Evolutionary conservation across 2,113 vertebrate genomes (phyloP).

Genomic region (Pleuronectes platessa): DNA sequence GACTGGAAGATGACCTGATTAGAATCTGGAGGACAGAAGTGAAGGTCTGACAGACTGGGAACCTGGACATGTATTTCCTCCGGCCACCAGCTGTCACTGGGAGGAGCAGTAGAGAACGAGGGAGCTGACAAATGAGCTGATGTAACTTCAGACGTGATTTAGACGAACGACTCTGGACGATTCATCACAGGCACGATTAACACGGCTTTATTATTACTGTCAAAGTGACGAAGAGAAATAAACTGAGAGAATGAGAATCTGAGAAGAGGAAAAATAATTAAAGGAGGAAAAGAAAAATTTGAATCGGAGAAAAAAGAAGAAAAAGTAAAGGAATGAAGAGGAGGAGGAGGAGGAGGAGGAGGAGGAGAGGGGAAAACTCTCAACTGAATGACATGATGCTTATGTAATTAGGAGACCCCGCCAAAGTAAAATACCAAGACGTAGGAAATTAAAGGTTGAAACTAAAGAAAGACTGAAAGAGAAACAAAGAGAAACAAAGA

Average conservation of each 20-base stretch:
- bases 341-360: background rate
- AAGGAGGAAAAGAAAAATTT: background rate
- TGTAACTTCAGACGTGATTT: too few relatives aligned
- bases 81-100: too few relatives aligned
- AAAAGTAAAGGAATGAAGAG: background rate
- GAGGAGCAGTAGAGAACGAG: too few relatives aligned
- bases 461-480: background rate
- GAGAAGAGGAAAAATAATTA: slow-evolving; percentile 5
- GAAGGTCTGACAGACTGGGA: too few relatives aligned
- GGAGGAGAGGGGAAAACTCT: background rate
- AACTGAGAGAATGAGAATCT: background rate
- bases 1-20: too few relatives aligned
- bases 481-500: background rate
- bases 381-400: background rate
- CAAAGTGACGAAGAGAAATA: background rate
- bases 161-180: too few relatives aligned
- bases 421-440: background rate
- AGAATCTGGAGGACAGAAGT: too few relatives aligned
- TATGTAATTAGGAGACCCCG: background rate
- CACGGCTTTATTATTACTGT: slow-evolving; percentile 12
- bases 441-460: background rate
- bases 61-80: too few relatives aligned
- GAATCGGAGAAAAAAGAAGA: background rate
- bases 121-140: too few relatives aligned
- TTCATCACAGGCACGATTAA: background rate